Base-by-base conservation (phyloP, 92 coral and sea anemone species). In the Phenganax stokvisi region DNA sequence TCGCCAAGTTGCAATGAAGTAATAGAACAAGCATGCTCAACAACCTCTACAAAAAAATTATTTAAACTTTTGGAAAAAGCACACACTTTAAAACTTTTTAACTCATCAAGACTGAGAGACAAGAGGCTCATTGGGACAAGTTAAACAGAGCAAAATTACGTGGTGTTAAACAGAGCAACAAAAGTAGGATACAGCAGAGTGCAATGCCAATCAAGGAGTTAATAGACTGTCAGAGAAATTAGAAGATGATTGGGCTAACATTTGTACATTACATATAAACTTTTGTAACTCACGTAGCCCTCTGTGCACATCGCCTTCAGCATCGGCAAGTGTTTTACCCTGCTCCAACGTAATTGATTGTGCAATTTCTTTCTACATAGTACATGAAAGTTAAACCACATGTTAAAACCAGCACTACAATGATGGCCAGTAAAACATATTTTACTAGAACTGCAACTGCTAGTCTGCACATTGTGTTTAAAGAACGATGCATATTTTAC, bases 1-100 rank as follows among this genome's bases (percentile, higher is more conserved):
- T 96, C 99, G 59, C 99, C 99, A 97, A 96, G 90, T 83, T 96
- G 99, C 53, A 96, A 90, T 27, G 99, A 83, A 2, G 99, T 96
- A 69, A 96, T 88, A 9, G 99, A 92, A 57, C 99, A 96, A 28
- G 99, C 94, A 88, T 96, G 99, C 81, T 96, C 99, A 30, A 96
- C 99, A 63, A 96, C 99, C 97, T 96, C 99, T 96, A 86, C 6
- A 87, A 83, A 67, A 17, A 56, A 53, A 63, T 62, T 9, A 31
- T 1, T 6, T 13, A 56, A 56, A 27, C 44, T 54, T 58, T 0
- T 57, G 51, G 10, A 11, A 13, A 11, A 54, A 8, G 7, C 54
- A 28, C 52, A 17, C 56, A 47, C 1, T 9, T 44, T 31, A 51
- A 11, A 52, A 7, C n/a, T 10, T 54, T 52, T 10, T 53, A 47